Evolutionary conservation across 2,113 vertebrate genomes (phyloP).

Genomic region (Scopus umbretta): DNA sequence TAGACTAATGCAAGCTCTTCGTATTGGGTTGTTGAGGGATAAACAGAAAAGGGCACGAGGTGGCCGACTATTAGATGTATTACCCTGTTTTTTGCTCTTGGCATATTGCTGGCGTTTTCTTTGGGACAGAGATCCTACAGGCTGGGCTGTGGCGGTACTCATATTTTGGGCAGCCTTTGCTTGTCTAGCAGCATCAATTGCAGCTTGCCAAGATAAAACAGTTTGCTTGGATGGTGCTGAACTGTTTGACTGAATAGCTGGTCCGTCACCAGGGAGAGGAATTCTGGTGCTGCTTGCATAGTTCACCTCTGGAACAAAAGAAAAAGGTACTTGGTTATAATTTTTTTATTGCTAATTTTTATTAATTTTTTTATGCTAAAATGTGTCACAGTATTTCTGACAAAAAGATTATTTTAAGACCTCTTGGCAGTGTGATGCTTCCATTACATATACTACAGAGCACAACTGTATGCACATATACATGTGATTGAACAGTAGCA

Average conservation of each 20-base stretch:
- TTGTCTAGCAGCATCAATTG: conserved; percentile 94
- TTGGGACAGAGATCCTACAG: conserved; percentile 94
- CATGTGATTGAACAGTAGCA: not conserved
- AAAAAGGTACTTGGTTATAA: not conserved
- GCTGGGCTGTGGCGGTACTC: conserved; percentile 88
- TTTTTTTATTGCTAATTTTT: no score
- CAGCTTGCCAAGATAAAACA: conserved; percentile 92
- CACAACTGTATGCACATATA: not conserved
- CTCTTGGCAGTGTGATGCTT: not conserved
- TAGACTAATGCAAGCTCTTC: conserved; percentile 98
- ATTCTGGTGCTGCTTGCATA: conserved; percentile 96
- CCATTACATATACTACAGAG: not conserved
- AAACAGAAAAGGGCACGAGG: conserved; percentile 97
- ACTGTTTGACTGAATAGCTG: conserved; percentile 85
- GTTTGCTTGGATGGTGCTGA: conserved; percentile 81
- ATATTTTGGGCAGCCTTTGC: conserved; percentile 92
- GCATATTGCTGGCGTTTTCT: conserved; percentile 99
- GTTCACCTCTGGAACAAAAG: conserved; percentile 83
- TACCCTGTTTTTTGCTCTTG: conserved; percentile 99
- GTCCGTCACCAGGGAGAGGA: conserved; percentile 89
- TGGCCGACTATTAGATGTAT: conserved; percentile 90
- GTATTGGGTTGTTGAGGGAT: conserved; percentile 96
- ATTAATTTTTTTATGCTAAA: not conserved
- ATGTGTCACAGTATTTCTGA: not conserved
- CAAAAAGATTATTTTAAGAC: not conserved